phyloP scores from a whole-genome alignment of 2,113 vertebrate species.

The Sialia sialis region DNA sequence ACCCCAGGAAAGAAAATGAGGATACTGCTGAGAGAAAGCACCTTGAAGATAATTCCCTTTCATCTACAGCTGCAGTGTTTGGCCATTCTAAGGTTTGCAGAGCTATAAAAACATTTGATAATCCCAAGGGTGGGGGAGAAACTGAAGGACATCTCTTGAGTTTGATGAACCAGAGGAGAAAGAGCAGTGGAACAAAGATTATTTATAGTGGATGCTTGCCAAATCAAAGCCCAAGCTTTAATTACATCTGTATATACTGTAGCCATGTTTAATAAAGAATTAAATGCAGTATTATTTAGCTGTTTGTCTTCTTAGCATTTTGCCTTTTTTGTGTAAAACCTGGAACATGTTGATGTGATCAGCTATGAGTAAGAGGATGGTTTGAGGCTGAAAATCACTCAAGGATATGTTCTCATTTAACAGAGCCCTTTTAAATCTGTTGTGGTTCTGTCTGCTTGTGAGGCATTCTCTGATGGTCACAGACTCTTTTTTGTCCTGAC shows the following conservation, averaged over 20 bases:
- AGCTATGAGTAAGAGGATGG: neutral
- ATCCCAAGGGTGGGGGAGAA: neutral
- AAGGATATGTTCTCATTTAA: neutral
- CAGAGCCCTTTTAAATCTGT: neutral
- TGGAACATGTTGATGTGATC: neutral
- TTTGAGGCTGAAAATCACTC: neutral
- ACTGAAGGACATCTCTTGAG: neutral
- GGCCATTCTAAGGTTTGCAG: neutral
- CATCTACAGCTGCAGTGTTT: neutral
- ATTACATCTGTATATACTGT: neutral
- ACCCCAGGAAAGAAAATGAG: neutral
- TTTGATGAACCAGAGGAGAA: constrained; percentile 3
- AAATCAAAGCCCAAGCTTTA: constrained; percentile 1
- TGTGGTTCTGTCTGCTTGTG: neutral
- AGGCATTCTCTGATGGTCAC: neutral
- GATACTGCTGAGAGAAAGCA: neutral
- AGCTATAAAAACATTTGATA: constrained; percentile 11
- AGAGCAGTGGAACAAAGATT: neutral
- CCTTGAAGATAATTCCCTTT: neutral
- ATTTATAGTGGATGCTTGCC: constrained; percentile 23
- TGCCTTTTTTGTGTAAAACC: neutral
- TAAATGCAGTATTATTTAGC: neutral
- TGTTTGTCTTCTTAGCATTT: neutral
- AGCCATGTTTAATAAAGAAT: neutral
- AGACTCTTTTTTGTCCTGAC: neutral